A percentile compares a stretch with the other conserved stretches of the same genome.
These are phyloP conservation scores for Dolichopus griseipennis DNA, from an alignment of 2,888 invertebrate species.

Conservation along the genomic window DNA sequence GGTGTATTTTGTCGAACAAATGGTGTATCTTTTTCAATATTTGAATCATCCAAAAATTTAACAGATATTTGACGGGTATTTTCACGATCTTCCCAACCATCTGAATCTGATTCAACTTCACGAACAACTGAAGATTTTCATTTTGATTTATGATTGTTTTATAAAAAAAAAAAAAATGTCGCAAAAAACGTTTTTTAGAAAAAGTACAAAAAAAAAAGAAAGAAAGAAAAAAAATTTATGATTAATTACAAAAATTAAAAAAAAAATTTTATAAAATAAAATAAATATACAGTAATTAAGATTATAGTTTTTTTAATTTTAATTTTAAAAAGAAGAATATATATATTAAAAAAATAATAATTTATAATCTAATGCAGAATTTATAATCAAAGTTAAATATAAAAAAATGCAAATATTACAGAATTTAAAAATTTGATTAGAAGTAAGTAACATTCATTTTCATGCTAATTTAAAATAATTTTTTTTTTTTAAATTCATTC, in stretches of 20 bases:
- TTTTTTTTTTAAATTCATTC: too few species aligned
- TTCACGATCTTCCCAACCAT: conserved; percentile 72
- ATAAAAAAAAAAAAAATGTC: too few species aligned
- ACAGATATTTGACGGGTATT: conserved; percentile 79
- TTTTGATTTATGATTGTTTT: not conserved
- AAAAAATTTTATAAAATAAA: not conserved
- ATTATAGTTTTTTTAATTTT: not conserved
- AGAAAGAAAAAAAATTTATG: conserved; percentile 5
- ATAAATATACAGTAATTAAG: not conserved
- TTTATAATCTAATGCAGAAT: conserved; percentile 1
- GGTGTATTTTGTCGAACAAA: conserved; percentile 98
- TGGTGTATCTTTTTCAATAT: conserved; percentile 56
- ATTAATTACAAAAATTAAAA: conserved; percentile 7
- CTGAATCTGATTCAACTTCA: conserved; percentile 57
- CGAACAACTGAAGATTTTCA: conserved; percentile 42
- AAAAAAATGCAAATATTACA: too few species aligned
- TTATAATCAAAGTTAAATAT: too few species aligned
- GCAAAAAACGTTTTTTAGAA: not conserved
- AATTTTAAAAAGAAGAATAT: not conserved
- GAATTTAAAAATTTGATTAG: too few species aligned
- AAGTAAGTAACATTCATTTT: too few species aligned
- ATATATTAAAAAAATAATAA: not conserved
- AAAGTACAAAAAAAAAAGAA: conserved; percentile 9
- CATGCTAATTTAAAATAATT: too few species aligned
- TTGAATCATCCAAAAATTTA: conserved; percentile 49